Conservation (phyloP, 37 sponge, comb jelly and placozoan species). For the Theonella swinhoei region DNA sequence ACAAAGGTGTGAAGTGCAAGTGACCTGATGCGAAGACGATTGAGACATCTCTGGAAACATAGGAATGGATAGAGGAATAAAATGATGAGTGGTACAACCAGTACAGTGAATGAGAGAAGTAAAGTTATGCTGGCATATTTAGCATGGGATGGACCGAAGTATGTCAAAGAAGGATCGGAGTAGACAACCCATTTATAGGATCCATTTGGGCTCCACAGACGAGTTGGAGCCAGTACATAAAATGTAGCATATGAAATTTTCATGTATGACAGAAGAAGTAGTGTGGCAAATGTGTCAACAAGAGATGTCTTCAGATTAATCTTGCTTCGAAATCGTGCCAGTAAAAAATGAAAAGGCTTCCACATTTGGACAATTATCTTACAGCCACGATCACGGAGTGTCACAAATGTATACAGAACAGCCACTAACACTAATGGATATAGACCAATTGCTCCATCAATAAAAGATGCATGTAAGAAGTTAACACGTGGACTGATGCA, state of each 20-base stretch:
- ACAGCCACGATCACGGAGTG: background rate
- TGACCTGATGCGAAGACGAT: background rate
- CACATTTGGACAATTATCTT: background rate
- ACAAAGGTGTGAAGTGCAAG: background rate
- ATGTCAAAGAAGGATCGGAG: background rate
- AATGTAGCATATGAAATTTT: background rate
- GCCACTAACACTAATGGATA: background rate
- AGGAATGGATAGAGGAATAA: background rate
- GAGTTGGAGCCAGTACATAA: background rate
- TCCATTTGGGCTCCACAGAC: background rate
- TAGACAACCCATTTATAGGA: background rate
- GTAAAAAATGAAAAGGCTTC: background rate
- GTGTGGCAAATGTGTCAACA: background rate
- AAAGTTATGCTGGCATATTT: background rate
- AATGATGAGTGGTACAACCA: background rate
- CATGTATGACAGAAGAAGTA: constrained; percentile 6
- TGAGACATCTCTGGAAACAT: background rate
- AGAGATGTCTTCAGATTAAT: background rate
- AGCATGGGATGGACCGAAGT: background rate
- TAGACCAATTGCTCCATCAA: background rate
- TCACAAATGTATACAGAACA: background rate
- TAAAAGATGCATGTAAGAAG: background rate
- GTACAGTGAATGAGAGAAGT: background rate
- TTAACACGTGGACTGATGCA: background rate
- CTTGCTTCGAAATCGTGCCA: background rate